Evolutionary conservation across 2,797 vertebrate genomes (phyloP).

Genomic region (Myiothlypis chrysogaster): DNA sequence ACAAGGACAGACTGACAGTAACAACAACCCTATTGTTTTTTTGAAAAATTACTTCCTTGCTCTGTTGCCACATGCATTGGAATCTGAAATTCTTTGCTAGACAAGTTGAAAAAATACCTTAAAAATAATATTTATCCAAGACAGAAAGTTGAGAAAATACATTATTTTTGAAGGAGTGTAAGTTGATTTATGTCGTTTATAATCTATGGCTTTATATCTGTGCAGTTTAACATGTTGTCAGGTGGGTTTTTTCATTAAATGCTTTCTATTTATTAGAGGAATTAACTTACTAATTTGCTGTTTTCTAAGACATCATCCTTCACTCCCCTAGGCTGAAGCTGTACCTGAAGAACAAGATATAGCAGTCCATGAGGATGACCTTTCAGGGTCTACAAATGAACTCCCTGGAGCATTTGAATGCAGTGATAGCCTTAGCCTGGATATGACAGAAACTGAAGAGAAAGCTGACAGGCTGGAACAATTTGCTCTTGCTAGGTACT

Average conservation of each 20-base stretch:
- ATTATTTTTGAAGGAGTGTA: not conserved
- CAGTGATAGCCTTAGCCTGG: slow-evolving; percentile 81
- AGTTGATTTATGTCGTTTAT: not conserved
- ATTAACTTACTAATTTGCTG: not conserved
- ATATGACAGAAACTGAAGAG: slow-evolving; percentile 80
- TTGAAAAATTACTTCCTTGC: not conserved
- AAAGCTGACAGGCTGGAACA: slow-evolving; percentile 80
- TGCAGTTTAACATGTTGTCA: not conserved
- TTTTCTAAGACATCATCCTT: slow-evolving; percentile 34
- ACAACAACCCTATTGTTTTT: not conserved
- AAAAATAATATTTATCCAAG: not conserved
- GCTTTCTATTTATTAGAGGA: not conserved
- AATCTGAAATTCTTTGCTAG: not conserved
- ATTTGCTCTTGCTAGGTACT: slow-evolving; percentile 83
- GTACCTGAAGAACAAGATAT: slow-evolving; percentile 82
- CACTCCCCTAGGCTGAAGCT: slow-evolving; percentile 73
- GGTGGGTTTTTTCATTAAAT: not conserved
- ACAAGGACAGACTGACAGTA: not conserved
- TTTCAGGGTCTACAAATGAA: slow-evolving; percentile 85
- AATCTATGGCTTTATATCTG: not conserved
- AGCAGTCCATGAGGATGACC: slow-evolving; percentile 81
- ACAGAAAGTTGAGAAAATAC: not conserved
- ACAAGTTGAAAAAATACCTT: not conserved
- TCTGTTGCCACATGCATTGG: not conserved
- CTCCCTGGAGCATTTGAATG: slow-evolving; percentile 82